Evolutionary conservation across 2,888 invertebrate genomes (phyloP), one percentile per base, ranked within the genome.

Genomic region (Trypoxylon attenuatum): DNA sequence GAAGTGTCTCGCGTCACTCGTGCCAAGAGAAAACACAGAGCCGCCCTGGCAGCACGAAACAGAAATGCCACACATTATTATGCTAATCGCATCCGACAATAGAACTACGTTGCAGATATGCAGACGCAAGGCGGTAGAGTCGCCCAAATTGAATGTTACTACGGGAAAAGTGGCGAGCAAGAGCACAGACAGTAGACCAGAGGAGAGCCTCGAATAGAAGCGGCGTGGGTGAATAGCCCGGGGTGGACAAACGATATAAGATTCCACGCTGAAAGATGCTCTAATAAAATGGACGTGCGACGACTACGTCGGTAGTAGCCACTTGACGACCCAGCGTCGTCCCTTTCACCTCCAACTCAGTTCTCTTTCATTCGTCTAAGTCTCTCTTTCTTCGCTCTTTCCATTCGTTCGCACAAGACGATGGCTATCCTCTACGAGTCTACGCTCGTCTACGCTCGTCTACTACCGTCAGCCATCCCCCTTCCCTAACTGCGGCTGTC

Each of bases 221-320:
- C 54, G 63, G 46, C 39, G 43, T 45, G 15, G 77, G 69, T 75
- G 77, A 79, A 80, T 77, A 66, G 77, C 71, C 72, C 69, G 53
- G 58, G 72, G 79, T 76, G 79, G 79, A 81, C 80, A 82, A 84
- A 80, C 80, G 82, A 81, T 82, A 82, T 82, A 82, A 81, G 81
- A 82, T 81, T 81, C 79, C 58, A 52, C 67, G 79, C 62, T 80
- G 82, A 83, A 81, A 82, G 82, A 84, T 82, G 83, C 77, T 80
- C 77, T 81, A 84, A 84, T 84, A 85, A 84, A 84, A 84, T 81
- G 82, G 77, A 81, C 77, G 78, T 74, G 71, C 76, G 72, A 76
- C 76, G 75, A 71, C 64, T 71, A 70, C 73, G 74, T 69, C 66
- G 65, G 56, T 49, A 69, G 68, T 74, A 66, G 72, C 74, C 79